Conservation (phyloP, 2,113 vertebrate species). For the Lagopus leucura region DNA sequence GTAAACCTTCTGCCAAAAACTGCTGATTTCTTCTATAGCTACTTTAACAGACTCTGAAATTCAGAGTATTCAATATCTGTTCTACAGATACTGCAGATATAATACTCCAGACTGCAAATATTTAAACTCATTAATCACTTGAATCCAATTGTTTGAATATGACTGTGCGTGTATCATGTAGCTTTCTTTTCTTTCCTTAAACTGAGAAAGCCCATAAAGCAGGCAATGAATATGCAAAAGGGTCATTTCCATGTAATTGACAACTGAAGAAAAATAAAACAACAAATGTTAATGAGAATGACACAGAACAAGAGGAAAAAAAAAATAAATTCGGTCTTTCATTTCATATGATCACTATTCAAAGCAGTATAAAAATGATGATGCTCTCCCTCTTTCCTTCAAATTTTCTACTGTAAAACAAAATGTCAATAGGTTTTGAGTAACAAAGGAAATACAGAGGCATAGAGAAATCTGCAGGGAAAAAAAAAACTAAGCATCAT, state of each 20-base stretch:
- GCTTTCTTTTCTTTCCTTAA: neutral
- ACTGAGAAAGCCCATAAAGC: neutral
- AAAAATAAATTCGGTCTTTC: neutral
- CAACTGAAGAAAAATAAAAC: neutral
- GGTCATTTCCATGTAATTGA: neutral
- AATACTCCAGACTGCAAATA: neutral
- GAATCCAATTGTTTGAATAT: neutral
- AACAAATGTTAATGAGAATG: neutral
- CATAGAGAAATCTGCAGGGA: neutral
- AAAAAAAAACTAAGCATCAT: neutral
- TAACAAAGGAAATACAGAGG: neutral
- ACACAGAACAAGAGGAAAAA: neutral
- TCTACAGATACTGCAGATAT: neutral
- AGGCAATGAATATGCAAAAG: neutral
- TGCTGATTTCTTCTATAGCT: neutral
- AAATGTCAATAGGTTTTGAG: neutral
- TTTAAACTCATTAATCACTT: neutral
- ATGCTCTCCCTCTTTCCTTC: accelerated
- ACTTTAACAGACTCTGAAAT: neutral
- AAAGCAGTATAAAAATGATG: neutral
- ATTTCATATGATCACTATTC: neutral
- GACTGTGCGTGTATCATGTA: neutral
- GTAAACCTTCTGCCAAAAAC: neutral
- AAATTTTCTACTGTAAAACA: neutral
- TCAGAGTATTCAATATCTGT: neutral